Conservation (phyloP, 2,888 invertebrate species). For the Brenthis ino region DNA sequence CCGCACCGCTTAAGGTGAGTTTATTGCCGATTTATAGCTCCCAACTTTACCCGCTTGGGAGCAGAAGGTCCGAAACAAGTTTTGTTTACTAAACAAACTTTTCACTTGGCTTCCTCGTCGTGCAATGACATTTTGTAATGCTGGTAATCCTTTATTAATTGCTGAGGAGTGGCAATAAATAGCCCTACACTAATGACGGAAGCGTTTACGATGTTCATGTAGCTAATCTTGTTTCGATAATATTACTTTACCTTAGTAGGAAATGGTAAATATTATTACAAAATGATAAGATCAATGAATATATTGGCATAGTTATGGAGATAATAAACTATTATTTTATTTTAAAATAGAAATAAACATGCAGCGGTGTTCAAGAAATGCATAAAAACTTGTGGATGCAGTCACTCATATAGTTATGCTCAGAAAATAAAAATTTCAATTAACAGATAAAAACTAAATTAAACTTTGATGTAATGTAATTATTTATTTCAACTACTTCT, state of each 20-base stretch:
- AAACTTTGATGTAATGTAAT: no score
- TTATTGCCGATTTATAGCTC: constrained; percentile 79
- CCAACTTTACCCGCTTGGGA: constrained; percentile 60
- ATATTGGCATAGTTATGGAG: constrained; percentile 4
- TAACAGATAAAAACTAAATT: no score
- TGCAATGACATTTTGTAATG: constrained; percentile 32
- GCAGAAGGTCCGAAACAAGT: constrained; percentile 60
- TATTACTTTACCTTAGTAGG: constrained; percentile 9
- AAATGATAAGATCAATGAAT: background rate
- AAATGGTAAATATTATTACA: constrained; percentile 1
- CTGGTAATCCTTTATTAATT: constrained; percentile 33
- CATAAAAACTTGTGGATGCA: no score
- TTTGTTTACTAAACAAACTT: constrained; percentile 71
- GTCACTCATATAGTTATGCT: no score
- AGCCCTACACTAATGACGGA: constrained; percentile 41
- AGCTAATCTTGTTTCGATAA: constrained; percentile 9
- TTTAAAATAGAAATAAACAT: no score
- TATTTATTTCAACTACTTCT: no score
- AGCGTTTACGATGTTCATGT: constrained; percentile 2
- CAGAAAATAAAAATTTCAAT: no score
- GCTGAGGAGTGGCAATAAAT: constrained; percentile 40
- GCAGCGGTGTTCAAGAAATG: no score
- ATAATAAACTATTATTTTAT: background rate
- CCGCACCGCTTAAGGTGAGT: constrained; percentile 78
- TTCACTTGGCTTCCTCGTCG: constrained; percentile 46